Evolutionary conservation across 2,888 invertebrate genomes (phyloP).

Genomic region (Melipona beecheii): DNA sequence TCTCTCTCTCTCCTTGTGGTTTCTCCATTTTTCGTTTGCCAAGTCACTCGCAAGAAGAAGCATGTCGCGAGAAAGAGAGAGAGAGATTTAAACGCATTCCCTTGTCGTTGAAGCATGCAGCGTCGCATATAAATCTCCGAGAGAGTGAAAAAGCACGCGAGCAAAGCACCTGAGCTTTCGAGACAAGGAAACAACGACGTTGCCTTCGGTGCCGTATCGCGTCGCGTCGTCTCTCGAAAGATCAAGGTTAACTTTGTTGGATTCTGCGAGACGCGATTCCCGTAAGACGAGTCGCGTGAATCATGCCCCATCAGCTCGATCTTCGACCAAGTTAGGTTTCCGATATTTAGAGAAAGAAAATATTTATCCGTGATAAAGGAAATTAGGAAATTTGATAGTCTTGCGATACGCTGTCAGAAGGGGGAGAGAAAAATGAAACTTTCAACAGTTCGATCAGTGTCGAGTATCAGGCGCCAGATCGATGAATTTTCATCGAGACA

Average conservation of each 20-base stretch:
- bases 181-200: slow-evolving; percentile 1
- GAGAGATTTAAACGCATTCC: slow-evolving; percentile 49
- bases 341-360: background rate
- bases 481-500: background rate
- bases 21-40: slow-evolving; percentile 4
- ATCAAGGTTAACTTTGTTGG: slow-evolving; percentile 37
- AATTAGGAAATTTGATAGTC: slow-evolving; percentile 16
- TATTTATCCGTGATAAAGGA: background rate
- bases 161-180: slow-evolving; percentile 42
- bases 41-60: slow-evolving; percentile 1
- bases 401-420: background rate
- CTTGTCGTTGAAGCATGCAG: slow-evolving; percentile 30
- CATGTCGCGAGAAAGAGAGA: background rate
- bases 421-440: background rate
- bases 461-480: background rate
- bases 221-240: background rate
- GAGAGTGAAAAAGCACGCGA: slow-evolving; percentile 37
- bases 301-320: slow-evolving; percentile 10
- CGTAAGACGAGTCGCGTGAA: slow-evolving; percentile 27
- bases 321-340: slow-evolving; percentile 27
- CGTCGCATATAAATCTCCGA: slow-evolving; percentile 46
- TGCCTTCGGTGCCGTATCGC: slow-evolving; percentile 2
- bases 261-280: background rate
- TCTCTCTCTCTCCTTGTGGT: background rate
- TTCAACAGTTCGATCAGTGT: background rate